Base-by-base conservation (phyloP, 92 coral and sea anemone genomes). In the Parazoanthus atlanticus region DNA sequence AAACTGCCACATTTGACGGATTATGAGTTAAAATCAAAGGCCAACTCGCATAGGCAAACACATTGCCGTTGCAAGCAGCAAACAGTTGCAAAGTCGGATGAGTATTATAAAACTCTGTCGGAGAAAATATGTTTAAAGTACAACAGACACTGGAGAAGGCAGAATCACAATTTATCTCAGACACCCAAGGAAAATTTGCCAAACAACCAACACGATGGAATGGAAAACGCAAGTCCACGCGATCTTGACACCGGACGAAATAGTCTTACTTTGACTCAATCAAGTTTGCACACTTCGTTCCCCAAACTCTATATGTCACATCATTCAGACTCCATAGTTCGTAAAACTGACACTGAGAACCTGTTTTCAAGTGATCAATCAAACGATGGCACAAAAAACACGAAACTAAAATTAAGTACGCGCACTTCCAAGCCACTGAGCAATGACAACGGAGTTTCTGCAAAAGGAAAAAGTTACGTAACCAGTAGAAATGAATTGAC, bases 121-220 rank as follows among this genome's bases (percentile, higher is more conserved):
- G 31, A 34, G 31, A 38, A n/a, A n/a, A 75, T 75, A n/a, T 75
- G 52, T 41, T 75, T 12, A 75, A 75, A 75, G 43, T 75, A 75
- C 43, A 9, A 36, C 79, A 75, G 36, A 71, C 30, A 10, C 76
- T 71, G 78, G 38, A 74, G 1, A 74, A 23, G 23, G 2, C 26
- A 61, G 26, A 61, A 6, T 23, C 69, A 4, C 6, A 61, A 61
- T 1, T 16, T 74, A 10, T 3, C 52, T 11, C 13, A 19, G 29
- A 15, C 79, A 21, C 47, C 79, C 26, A 23, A n/a, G 25, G 43
- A 9, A 36, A 75, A 0, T 33, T 36, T 75, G 19, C 49, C 46
- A 75, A 75, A 41, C 43, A 21, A 19, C 43, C 26, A 74, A 36
- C 25, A 25, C 12, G 13, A 32, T 21, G 5, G 10, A 36, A 25